Evolutionary conservation across 2,113 vertebrate genomes (phyloP).

Genomic region (Upupa epops): DNA sequence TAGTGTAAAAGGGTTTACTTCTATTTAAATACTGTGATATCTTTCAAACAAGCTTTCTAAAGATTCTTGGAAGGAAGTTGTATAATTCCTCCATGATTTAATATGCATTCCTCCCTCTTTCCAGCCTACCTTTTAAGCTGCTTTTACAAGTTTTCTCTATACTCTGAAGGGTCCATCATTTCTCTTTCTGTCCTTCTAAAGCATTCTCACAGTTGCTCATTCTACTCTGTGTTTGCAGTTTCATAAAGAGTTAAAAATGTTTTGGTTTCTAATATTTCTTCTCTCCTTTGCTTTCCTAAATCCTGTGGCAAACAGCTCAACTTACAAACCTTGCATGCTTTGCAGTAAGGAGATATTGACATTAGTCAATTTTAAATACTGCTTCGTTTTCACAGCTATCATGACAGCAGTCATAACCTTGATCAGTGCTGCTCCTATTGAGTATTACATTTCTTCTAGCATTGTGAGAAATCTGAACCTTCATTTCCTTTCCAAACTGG

Average conservation of each 20-base stretch:
- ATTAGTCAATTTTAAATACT: background rate
- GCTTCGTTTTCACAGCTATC: background rate
- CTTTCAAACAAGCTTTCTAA: background rate
- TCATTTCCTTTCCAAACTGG: background rate
- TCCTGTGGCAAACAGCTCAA: background rate
- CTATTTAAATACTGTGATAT: background rate
- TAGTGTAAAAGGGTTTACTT: background rate
- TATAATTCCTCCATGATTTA: slow-evolving; percentile 29
- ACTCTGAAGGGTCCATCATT: background rate
- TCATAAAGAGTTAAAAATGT: background rate
- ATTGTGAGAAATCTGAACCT: background rate
- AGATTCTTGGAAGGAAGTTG: slow-evolving; percentile 19
- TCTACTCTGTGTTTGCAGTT: background rate
- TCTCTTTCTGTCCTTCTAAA: background rate
- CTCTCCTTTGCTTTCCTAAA: background rate
- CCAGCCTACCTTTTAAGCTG: background rate
- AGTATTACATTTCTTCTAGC: background rate
- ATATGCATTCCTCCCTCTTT: background rate
- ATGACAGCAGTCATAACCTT: background rate
- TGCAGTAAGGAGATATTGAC: background rate
- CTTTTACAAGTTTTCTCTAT: slow-evolving; percentile 28
- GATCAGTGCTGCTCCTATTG: background rate
- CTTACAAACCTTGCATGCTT: background rate
- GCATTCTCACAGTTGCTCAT: background rate
- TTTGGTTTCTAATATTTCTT: background rate